A percentile compares a stretch with the other conserved stretches of the same genome.
phyloP scores from a whole-genome alignment of 1,140 invertebrate genomes.

The Drosophila kurseongensis region DNA sequence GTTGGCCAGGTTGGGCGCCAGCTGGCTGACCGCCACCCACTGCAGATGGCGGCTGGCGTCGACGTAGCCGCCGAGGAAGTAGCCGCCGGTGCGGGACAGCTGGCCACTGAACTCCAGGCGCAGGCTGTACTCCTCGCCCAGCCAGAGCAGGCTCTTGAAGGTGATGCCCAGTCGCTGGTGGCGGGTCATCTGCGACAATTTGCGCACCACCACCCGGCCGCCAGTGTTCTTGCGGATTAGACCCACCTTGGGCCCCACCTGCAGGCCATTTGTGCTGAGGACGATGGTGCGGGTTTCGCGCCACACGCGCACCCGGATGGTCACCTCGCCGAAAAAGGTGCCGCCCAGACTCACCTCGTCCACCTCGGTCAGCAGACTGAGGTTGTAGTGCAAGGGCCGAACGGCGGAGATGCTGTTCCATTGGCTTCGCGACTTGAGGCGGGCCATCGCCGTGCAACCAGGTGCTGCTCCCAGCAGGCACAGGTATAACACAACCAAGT shows the following conservation, averaged over 20 bases:
- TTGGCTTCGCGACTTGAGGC: neutral
- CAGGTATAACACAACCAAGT: neutral
- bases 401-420: neutral
- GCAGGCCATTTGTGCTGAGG: neutral
- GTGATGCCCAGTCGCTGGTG: neutral
- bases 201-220: neutral
- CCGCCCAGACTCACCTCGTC: neutral
- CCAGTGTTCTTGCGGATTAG: constrained; percentile 1
- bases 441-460: neutral
- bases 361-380: constrained; percentile 10
- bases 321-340: neutral
- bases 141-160: neutral
- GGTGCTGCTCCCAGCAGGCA: neutral
- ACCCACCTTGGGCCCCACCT: neutral
- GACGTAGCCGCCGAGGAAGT: neutral
- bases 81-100: neutral
- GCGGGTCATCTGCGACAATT: neutral
- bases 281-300: constrained; percentile 1
- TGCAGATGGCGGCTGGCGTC: neutral
- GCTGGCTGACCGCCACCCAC: constrained; percentile 6
- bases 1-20: constrained; percentile 10
- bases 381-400: constrained; percentile 6
- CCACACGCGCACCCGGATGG: constrained; percentile 1
- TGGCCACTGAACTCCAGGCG: neutral
- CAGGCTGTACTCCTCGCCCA: constrained; percentile 14